Evolutionary conservation across 2,113 vertebrate genomes (phyloP), one percentile per base, ranked within the genome.

Genomic region (Forbesichthys papilliferus): DNA sequence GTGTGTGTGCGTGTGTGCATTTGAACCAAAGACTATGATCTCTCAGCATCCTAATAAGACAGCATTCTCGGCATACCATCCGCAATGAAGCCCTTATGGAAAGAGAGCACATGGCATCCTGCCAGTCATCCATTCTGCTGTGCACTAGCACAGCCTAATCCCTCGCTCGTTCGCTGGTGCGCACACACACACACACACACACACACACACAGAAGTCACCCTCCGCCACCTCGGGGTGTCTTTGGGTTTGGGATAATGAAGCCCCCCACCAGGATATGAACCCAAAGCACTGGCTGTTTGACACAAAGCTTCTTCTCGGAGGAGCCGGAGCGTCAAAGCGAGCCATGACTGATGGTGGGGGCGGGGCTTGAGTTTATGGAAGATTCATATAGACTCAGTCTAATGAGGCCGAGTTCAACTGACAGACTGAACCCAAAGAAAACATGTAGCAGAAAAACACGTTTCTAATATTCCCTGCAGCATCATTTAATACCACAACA

Each of bases 31-130:
- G 65, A 74, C 74, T 81, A 60, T 12, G 69, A 61, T 48, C 63
- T 64, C 61, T 80, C 69, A 73, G 78, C 60, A 65, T 62, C 70
- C 64, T 65, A 74, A 67, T 77, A 88, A 83, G 85, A 89, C 55
- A 87, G 74, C 88, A 80, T 87, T 91, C 90, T 81, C 71, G 77
- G 80, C 89, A 92, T 91, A 91, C 90, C 90, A 91, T 92, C 87
- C 93, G 92, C 91, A 94, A 78, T 85, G 63, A 89, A 81, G 87
- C 81, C 65, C 71, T 49, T 81, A 84, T 61, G 78, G 72, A 82
- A 74, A 70, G 59, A 64, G 57, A 85, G 80, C 80, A 27, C 27
- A 86, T 87, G 91, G 92, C 89, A 1, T 13, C 20, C 73, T 80
- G 92, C 94, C 93, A 94, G 87, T 73, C 81, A 61, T 83, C 82